Evolutionary conservation across 2,888 invertebrate genomes (phyloP).

Genomic region (Myopa testacea): DNA sequence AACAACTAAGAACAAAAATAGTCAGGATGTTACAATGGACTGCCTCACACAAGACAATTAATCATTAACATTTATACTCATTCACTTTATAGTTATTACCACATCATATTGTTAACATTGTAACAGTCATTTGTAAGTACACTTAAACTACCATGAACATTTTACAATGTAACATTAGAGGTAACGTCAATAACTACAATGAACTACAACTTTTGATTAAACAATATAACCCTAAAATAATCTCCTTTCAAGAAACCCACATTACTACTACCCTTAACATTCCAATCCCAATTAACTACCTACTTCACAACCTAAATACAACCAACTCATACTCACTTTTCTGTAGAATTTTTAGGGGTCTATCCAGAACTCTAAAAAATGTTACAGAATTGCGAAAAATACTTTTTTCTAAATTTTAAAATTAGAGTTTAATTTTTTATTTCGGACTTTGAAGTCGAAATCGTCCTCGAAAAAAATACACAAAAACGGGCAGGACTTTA

Average conservation of each 20-base stretch:
- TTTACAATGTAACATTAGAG: slow-evolving; percentile 31
- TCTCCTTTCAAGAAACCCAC: slow-evolving; percentile 38
- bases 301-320: too few relatives aligned
- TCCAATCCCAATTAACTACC: not conserved
- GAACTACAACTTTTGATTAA: not conserved
- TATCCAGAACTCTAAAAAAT: too few relatives aligned
- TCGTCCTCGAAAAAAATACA: too few relatives aligned
- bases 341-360: too few relatives aligned
- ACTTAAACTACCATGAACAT: not conserved
- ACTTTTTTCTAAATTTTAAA: too few relatives aligned
- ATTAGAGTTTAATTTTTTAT: too few relatives aligned
- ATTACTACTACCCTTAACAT: not conserved
- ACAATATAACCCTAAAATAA: not conserved
- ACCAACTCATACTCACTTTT: too few relatives aligned
- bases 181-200: slow-evolving; percentile 33
- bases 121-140: not conserved
- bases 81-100: not conserved
- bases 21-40: not conserved
- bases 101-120: not conserved
- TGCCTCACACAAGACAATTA: too few relatives aligned
- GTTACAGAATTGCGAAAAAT: too few relatives aligned
- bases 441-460: too few relatives aligned
- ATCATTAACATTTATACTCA: too few relatives aligned
- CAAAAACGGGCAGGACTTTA: too few relatives aligned
- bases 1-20: not conserved